Evolutionary conservation across 2,797 vertebrate genomes (phyloP).

Genomic region (Mus minutoides): DNA sequence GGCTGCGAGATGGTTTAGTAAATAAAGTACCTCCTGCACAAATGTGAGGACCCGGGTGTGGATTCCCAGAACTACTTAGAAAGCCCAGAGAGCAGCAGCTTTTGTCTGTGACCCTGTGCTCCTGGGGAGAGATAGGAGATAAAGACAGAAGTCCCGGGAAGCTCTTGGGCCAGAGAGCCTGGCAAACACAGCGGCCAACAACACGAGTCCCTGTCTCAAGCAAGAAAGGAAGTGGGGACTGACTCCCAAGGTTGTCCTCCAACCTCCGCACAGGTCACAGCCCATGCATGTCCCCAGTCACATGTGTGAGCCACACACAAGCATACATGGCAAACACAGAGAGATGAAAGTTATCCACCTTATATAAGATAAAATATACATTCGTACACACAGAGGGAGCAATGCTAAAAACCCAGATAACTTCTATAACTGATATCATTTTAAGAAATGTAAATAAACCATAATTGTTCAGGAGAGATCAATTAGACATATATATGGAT

Average conservation of each 20-base stretch:
- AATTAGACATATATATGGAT: background rate
- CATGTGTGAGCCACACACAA: background rate
- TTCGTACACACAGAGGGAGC: background rate
- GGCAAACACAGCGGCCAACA: background rate
- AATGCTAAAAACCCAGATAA: background rate
- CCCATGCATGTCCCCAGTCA: background rate
- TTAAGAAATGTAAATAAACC: conserved; percentile 4
- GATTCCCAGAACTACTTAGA: background rate
- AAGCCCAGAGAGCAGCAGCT: background rate
- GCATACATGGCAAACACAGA: background rate
- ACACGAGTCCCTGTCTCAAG: background rate
- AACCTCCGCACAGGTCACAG: background rate
- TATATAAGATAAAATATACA: background rate
- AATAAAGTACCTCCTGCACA: background rate
- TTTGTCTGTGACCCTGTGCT: no score
- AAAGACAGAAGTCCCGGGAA: background rate
- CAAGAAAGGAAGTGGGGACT: background rate
- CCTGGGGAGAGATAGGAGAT: background rate
- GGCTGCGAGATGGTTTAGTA: background rate
- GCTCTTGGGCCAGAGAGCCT: background rate
- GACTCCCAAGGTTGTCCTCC: background rate
- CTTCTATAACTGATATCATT: background rate
- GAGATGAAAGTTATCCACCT: background rate
- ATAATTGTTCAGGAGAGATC: conserved; percentile 6
- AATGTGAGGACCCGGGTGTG: background rate